Evolutionary conservation across 1,140 invertebrate genomes (phyloP), one percentile per base, ranked within the genome.

Genomic region (Rhagoletis zephyria): DNA sequence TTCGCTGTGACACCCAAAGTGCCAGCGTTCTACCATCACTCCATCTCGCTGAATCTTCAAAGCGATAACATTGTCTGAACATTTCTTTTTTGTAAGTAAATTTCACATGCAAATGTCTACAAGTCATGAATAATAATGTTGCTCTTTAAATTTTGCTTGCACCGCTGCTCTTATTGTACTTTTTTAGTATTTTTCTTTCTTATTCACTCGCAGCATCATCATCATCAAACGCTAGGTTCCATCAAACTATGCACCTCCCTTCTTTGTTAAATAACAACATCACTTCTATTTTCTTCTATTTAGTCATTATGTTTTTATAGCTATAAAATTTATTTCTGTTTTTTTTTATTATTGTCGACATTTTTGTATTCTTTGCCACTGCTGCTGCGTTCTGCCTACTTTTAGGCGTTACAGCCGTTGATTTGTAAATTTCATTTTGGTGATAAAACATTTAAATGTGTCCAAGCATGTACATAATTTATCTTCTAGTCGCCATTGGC

Each of bases 361-460:
- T 74, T 74, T 74, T 74, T 45, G 67, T 45, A 42, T 74, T 7
- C 16, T 74, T n/a, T 48, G 1, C 42, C 12, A 7, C 40, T 42
- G 9, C 9, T 30, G 10, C 40, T 45, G 14, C 67, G 14, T 45
- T 7, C 12, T 16, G 67, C 42, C 42, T 16, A 48, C 14, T 74
- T 74, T 45, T 45, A 74, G 67, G 67, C 67, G 67, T 74, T 74
- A n/a, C 42, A 74, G 67, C 67, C 67, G 67, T 74, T 48, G 67
- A 74, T 40, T 74, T 74, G 67, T 74, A 74, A 74, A 74, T 74
- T 74, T 74, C 67, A 74, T 74, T 74, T 74, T 42, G 67, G 42
- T 74, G 67, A 74, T 74, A 74, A 48, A 74, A 74, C 42, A 74
- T 74, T 74, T 74, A 74, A 74, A 74, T 74, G 42, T 74, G 67